These are phyloP conservation scores for Paramuricea clavata DNA, from an alignment of 92 coral and sea anemone species.

Conservation along the genomic window DNA sequence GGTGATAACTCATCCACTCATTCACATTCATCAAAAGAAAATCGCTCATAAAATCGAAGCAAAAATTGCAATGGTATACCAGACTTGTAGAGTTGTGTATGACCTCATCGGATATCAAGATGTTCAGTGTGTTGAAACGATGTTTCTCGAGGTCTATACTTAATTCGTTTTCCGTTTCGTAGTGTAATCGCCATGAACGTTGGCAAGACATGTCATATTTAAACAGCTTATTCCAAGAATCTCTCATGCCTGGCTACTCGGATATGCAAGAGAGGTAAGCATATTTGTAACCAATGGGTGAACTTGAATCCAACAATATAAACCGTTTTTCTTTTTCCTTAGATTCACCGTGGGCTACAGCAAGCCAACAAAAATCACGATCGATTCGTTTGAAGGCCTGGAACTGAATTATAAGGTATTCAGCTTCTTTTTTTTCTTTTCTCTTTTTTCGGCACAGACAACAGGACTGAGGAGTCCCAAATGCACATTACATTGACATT, in stretches of 20 bases:
- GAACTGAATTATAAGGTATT: constrained; percentile 88
- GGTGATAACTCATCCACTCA: too few relatives aligned
- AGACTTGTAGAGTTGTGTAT: neutral
- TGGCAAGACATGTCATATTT: constrained; percentile 97
- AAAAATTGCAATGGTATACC: too few relatives aligned
- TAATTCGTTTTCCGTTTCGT: neutral
- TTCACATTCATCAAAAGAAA: too few relatives aligned
- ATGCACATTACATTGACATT: too few relatives aligned
- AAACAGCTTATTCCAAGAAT: constrained; percentile 89
- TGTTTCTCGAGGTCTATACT: too few relatives aligned
- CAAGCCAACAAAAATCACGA: constrained; percentile 54
- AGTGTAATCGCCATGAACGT: constrained; percentile 80
- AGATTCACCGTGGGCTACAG: constrained; percentile 85
- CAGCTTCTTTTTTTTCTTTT: too few relatives aligned
- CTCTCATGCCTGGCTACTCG: constrained; percentile 82
- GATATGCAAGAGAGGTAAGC: constrained; percentile 78
- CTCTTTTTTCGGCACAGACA: too few relatives aligned
- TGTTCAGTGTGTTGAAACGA: neutral
- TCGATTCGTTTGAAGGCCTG: constrained; percentile 77
- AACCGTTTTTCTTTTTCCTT: neutral
- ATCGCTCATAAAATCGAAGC: too few relatives aligned
- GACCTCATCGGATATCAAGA: neutral
- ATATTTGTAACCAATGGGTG: neutral
- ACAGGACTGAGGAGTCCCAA: too few relatives aligned
- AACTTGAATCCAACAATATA: too few relatives aligned